Evolutionary conservation across 30 jellyfish, hydroid and myxozoan species (phyloP), one percentile per base, ranked within the genome.

Genomic region (Aurelia sp.): DNA sequence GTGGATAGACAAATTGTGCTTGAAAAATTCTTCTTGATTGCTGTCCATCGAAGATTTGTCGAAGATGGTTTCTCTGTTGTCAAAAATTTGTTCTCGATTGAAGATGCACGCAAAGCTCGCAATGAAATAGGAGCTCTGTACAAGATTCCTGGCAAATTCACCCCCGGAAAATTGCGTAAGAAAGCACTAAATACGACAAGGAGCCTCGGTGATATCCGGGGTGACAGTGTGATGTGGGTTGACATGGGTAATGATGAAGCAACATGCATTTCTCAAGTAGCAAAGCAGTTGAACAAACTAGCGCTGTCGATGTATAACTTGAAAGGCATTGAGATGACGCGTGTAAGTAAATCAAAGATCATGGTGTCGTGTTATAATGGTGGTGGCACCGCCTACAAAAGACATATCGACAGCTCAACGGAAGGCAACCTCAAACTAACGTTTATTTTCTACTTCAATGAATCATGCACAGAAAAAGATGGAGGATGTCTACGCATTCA

Each of bases 401-500:
- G 85, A 57, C 91, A 82, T 50, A 82, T 82, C 33, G 91, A 82
- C 85, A 69, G 91, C 79, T 31, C 71, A 11, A 18, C 60, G 4
- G 91, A 82, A 11, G 91, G 85, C 30, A 82, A 77, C 72, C 53
- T 68, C 72, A 82, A 82, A 33, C 71, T 82, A 6, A 82, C 85
- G 2, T 82, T 82, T 0, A 74, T 82, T 21, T 68, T 41, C 78
- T 82, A 82, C 62, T 44, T 82, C 37, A 82, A 82, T 64, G 55
- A 69, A 64, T 68, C 47, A 61, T 59, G 19, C 48, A 60, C 62
- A 33, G 37, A 23, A 20, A 51, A 70, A 58, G 69, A 82, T 13
- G 91, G 91, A n/a, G 91, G 91, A 53, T 82, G 85, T 63, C 81
- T 82, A 13, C 81, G 91, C 5, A 72, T 82, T 17, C 85, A 69